phyloP scores from a whole-genome alignment of 2,797 vertebrate species.

The Pangasius larnaudii region DNA sequence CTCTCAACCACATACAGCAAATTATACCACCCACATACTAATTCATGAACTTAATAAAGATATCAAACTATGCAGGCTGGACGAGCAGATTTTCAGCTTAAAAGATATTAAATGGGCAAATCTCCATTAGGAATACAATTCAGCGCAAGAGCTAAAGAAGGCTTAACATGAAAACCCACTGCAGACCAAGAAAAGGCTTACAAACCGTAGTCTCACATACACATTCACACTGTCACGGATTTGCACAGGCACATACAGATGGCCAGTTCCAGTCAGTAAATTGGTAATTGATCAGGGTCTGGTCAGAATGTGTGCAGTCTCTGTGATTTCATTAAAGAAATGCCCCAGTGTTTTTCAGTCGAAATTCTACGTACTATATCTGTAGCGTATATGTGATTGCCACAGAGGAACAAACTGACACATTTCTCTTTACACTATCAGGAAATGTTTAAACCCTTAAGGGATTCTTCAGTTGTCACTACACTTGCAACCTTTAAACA shows the following conservation, averaged over 20 bases:
- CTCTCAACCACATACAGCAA: neutral
- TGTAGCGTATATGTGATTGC: neutral
- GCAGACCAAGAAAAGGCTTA: neutral
- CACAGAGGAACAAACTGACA: neutral
- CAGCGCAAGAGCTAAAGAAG: neutral
- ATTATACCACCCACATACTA: neutral
- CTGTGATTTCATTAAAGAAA: slow-evolving; percentile 24
- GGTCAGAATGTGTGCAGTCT: slow-evolving; percentile 21
- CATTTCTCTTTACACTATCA: neutral
- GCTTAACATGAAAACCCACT: neutral
- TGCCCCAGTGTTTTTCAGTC: neutral
- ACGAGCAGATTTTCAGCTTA: neutral
- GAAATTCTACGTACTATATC: neutral
- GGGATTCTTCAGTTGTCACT: neutral
- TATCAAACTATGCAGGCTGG: neutral
- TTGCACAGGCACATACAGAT: neutral
- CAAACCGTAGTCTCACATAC: neutral
- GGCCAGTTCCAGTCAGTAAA: neutral
- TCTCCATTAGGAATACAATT: neutral
- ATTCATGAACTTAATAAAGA: slow-evolving; percentile 27
- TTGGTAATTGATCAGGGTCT: neutral
- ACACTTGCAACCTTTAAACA: neutral
- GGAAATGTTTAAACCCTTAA: neutral
- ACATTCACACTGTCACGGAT: neutral
- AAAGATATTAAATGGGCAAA: neutral